Conservation (phyloP, 2,113 vertebrate genomes). For the Lanius ludovicianus region DNA sequence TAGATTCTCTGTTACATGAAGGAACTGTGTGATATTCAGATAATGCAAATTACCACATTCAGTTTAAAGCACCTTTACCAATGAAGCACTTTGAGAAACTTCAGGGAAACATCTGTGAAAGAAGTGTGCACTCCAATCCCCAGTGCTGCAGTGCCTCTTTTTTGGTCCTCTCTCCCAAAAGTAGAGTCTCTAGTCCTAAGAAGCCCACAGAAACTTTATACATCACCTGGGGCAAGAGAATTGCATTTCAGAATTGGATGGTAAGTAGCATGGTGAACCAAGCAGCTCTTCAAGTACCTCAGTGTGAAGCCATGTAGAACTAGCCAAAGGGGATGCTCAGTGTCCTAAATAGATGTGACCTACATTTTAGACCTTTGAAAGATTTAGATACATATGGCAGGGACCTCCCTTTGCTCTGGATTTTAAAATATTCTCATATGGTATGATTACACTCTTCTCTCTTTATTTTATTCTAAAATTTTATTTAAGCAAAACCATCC, state of each 20-base stretch:
- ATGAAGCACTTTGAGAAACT: not conserved
- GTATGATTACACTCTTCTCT: not conserved
- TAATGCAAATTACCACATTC: not conserved
- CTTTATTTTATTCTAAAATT: not conserved
- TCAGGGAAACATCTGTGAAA: not conserved
- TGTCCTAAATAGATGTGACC: constrained; percentile 62
- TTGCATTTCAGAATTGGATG: not conserved
- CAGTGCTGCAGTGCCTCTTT: not conserved
- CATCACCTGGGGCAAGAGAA: not conserved
- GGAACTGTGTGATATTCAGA: not conserved
- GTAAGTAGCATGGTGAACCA: not conserved
- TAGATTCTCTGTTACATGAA: not conserved
- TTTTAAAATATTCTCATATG: not conserved
- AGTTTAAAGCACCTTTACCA: not conserved
- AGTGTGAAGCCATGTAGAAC: constrained; percentile 6
- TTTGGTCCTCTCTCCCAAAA: not conserved
- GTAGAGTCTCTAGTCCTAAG: not conserved
- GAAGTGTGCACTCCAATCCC: accelerated
- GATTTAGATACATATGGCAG: constrained; percentile 31
- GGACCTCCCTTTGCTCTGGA: constrained; percentile 13
- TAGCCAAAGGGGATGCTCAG: constrained; percentile 38
- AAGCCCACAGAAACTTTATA: not conserved
- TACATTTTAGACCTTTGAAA: constrained; percentile 55
- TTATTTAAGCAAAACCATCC: not conserved
- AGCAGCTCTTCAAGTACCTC: not conserved